These are phyloP conservation scores for Macrotrachela quadricornifera DNA, from an alignment of 1,140 invertebrate species.

Conservation along the genomic window DNA sequence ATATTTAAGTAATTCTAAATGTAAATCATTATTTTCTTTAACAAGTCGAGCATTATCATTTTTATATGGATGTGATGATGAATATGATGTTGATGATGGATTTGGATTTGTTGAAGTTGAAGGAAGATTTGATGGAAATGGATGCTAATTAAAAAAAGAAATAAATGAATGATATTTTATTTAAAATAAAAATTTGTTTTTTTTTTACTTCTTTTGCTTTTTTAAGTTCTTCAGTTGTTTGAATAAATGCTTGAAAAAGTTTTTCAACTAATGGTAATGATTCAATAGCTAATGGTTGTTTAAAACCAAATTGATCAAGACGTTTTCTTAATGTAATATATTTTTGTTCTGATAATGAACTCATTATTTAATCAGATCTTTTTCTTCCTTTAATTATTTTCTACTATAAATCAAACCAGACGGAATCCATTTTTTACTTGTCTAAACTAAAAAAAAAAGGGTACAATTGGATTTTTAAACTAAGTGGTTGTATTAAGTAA, in stretches of 20 bases:
- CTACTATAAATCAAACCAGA: too few species aligned
- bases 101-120: not conserved
- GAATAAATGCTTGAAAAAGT: conserved; percentile 47
- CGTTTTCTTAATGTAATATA: conserved; percentile 35
- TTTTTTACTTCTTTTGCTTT: conserved; percentile 41
- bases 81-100: not conserved
- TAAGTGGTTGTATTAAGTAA: too few species aligned
- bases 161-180: conserved; percentile 18
- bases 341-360: conserved; percentile 5
- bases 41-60: conserved; percentile 29
- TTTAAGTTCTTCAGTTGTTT: conserved; percentile 52
- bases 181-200: conserved; percentile 15
- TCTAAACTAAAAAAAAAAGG: too few species aligned
- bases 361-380: too few species aligned
- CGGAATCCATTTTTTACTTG: too few species aligned
- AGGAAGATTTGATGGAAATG: conserved; percentile 3
- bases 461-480: too few species aligned
- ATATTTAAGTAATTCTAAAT: conserved; percentile 41
- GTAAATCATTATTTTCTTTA: conserved; percentile 42
- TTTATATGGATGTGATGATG: conserved; percentile 10
- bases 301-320: conserved; percentile 48
- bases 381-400: too few species aligned
- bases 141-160: not conserved
- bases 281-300: conserved; percentile 45
- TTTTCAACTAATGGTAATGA: conserved; percentile 49